Evolutionary conservation across 2,113 vertebrate species (phyloP), one percentile per base, ranked within the genome.

Genomic region (Siphamia tubifer): DNA sequence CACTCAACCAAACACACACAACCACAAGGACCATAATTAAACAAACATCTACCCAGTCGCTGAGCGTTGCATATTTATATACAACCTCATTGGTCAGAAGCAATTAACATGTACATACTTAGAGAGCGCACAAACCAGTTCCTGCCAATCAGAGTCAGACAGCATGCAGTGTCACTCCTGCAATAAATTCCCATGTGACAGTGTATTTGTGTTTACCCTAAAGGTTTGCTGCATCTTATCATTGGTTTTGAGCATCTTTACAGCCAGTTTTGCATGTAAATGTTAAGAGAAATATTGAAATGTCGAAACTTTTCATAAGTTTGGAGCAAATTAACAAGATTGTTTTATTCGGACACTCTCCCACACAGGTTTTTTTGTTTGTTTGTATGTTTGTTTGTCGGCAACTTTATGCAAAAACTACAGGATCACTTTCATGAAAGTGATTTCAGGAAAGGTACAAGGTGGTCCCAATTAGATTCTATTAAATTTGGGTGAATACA

Each of bases 21-120:
- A 84, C 73, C 87, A 79, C 85, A 81, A 79, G 69, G 60, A 64
- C 83, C 83, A 71, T 83, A 76, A 84, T 86, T 84, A 82, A 85
- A 87, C 88, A 89, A 86, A 89, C 85, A 83, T 80, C 69, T 44
- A 74, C 49, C 78, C 80, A 69, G 79, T 74, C 25, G 11, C 57
- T 57, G 47, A 77, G 47, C 47, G 9, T 53, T 68, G 81, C 84
- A 77, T 79, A 83, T 88, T 82, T 83, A 84, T 68, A 35, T 66
- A 77, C 77, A 81, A 83, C 77, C 69, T 82, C 74, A 74, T 76
- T 78, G 86, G 84, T 87, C 84, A 42, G 70, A 87, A 87, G 81
- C 74, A 86, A 81, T 90, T 84, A 86, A 48, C 56, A 44, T 45
- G 44, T 42, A 77, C 77, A 80, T 56, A 44, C 17, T 68, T 21